These are phyloP conservation scores for Datnioides undecimradiatus DNA, from an alignment of 2,113 vertebrate species.

Conservation along the genomic window DNA sequence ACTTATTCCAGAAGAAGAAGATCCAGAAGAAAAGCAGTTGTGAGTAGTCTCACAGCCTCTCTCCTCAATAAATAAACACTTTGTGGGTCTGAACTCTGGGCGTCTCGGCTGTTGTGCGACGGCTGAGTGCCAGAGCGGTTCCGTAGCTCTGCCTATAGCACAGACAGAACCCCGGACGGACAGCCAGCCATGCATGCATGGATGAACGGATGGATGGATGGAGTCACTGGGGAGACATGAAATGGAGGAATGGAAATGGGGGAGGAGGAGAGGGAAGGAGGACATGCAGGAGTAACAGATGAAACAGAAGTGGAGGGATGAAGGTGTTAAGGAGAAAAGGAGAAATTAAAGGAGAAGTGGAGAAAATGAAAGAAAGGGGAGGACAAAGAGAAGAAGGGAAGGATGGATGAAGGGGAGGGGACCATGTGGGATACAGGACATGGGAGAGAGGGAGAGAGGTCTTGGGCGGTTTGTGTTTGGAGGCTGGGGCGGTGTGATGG, in stretches of 20 bases:
- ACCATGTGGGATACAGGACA: constrained; percentile 56
- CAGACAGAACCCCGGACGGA: constrained; percentile 70
- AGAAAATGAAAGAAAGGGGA: not conserved
- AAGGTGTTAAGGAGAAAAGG: constrained; percentile 28
- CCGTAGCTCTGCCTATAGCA: constrained; percentile 66
- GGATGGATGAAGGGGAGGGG: constrained; percentile 4
- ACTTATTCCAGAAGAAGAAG: constrained; percentile 4
- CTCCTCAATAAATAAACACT: constrained; percentile 73
- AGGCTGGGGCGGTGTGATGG: constrained; percentile 80
- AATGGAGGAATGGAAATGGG: constrained; percentile 62
- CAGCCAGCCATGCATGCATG: constrained; percentile 69
- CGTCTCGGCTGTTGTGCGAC: constrained; percentile 59
- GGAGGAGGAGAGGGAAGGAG: not conserved
- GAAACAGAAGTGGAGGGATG: constrained; percentile 2
- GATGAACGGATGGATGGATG: constrained; percentile 73
- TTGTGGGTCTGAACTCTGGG: constrained; percentile 50
- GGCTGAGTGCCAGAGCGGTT: constrained; percentile 70
- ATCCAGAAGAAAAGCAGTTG: constrained; percentile 27
- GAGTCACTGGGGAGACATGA: constrained; percentile 73
- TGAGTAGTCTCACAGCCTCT: constrained; percentile 33
- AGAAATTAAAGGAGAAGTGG: not conserved
- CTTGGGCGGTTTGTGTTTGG: constrained; percentile 78
- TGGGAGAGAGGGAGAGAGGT: constrained; percentile 38
- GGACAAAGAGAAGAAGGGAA: constrained; percentile 5
- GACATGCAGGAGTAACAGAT: constrained; percentile 39